A percentile compares a stretch with the other conserved stretches of the same genome.
Conservation (phyloP, 2,113 vertebrate genomes). For the Euleptes europaea region DNA sequence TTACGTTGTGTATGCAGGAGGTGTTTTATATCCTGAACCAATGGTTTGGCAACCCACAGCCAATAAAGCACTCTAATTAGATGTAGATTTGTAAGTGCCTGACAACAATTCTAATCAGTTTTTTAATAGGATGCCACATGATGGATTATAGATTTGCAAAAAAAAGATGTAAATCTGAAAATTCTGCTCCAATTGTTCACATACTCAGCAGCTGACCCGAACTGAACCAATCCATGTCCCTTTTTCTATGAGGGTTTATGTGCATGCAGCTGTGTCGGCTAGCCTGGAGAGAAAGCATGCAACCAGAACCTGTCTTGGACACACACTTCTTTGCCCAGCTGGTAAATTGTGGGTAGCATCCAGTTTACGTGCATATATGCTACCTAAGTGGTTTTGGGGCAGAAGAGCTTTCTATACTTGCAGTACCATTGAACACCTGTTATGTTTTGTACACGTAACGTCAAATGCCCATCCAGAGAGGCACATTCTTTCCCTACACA, state of each 20-base stretch:
- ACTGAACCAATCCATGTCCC: background rate
- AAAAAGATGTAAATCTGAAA: background rate
- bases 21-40: background rate
- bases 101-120: background rate
- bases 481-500: too few relatives aligned
- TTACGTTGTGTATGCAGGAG: accelerated
- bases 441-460: too few relatives aligned
- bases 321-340: background rate
- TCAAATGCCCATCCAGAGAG: too few relatives aligned
- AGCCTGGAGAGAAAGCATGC: background rate
- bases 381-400: background rate
- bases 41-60: background rate
- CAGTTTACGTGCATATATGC: too few relatives aligned
- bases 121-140: background rate
- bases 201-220: background rate
- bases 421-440: background rate
- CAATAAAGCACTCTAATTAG: slow-evolving; percentile 20
- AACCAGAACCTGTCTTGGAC: background rate
- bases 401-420: background rate
- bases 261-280: too few relatives aligned
- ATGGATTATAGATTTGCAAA: background rate
- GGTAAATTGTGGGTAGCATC: background rate
- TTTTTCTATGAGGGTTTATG: background rate
- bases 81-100: background rate
- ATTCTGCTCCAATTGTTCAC: background rate